These are phyloP conservation scores for Platynereis dumerilii DNA, from an alignment of 2,888 invertebrate genomes.

Conservation along the genomic window DNA sequence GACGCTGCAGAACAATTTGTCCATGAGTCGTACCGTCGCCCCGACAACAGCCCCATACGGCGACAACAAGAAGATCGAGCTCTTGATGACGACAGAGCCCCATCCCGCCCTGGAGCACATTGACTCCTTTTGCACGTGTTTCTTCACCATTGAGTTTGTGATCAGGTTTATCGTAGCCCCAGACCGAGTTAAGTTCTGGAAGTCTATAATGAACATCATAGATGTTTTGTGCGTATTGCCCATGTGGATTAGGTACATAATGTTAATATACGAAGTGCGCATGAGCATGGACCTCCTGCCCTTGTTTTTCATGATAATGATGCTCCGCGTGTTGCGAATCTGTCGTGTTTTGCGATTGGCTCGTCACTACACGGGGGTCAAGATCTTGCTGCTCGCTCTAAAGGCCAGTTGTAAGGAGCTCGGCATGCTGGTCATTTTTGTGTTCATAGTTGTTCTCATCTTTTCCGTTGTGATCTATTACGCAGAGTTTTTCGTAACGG, in stretches of 20 bases:
- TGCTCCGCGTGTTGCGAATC: conserved; percentile 39
- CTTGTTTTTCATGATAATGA: conserved; percentile 38
- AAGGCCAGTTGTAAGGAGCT: conserved; percentile 41
- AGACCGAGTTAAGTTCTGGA: conserved; percentile 32
- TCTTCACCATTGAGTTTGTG: conserved; percentile 44
- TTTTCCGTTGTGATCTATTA: conserved; percentile 45
- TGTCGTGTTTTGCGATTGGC: conserved; percentile 43
- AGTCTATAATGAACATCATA: conserved; percentile 38
- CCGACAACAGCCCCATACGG: not conserved
- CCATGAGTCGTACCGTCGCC: not conserved
- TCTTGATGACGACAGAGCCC: conserved; percentile 30
- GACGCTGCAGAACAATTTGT: not conserved
- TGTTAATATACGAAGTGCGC: conserved; percentile 29
- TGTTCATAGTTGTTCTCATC: conserved; percentile 42
- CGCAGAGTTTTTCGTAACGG: conserved; percentile 41
- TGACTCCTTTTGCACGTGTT: conserved; percentile 36
- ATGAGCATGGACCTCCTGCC: conserved; percentile 31
- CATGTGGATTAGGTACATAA: conserved; percentile 39
- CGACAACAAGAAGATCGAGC: conserved; percentile 31
- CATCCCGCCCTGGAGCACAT: conserved; percentile 33
- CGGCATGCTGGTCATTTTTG: conserved; percentile 40
- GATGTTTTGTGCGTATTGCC: conserved; percentile 38
- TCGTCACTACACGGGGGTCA: conserved; percentile 42
- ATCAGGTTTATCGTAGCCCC: conserved; percentile 41
- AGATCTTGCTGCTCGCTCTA: conserved; percentile 43